Percentiles rank a stretch among this genome's conserved stretches.
Evolutionary conservation across 2,888 invertebrate species (phyloP).

Genomic region (Xylota segnis): DNA sequence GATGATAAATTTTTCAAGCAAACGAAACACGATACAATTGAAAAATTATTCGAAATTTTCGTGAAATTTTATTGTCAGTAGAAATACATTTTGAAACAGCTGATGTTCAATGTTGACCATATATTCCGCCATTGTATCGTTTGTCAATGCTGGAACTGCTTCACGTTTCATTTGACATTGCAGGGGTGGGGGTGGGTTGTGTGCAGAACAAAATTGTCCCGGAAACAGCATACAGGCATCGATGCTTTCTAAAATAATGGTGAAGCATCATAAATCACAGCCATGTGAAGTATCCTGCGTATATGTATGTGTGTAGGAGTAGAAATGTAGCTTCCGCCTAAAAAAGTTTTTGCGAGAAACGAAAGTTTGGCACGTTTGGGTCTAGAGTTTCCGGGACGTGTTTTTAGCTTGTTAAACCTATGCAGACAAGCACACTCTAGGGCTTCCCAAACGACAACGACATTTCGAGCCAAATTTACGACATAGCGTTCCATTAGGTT

Average conservation of each 20-base stretch:
- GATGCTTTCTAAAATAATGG: constrained; percentile 16
- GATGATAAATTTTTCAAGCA: constrained; percentile 1
- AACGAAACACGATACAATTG: not conserved
- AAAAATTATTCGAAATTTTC: constrained; percentile 17
- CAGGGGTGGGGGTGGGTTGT: not conserved
- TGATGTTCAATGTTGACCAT: not conserved
- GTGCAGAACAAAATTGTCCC: not conserved
- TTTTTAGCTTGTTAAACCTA: constrained; percentile 13
- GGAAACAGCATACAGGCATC: constrained; percentile 7
- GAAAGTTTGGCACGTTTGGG: not conserved
- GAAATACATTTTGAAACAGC: not conserved
- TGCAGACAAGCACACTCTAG: not conserved
- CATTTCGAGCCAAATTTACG: no score
- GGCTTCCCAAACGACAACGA: no score
- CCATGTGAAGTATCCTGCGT: not conserved
- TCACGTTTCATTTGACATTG: constrained; percentile 9
- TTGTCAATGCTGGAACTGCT: not conserved
- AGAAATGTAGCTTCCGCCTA: not conserved
- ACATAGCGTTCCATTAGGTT: no score
- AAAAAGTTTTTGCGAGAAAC: not conserved
- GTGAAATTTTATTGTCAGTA: not conserved
- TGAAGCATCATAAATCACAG: constrained; percentile 36
- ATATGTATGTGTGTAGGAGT: not conserved
- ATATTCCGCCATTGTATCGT: not conserved
- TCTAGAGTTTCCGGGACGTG: constrained; percentile 30